A percentile compares a stretch with the other conserved stretches of the same genome.
phyloP scores from a whole-genome alignment of 1,140 invertebrate species.

The Nephila pilipes region DNA sequence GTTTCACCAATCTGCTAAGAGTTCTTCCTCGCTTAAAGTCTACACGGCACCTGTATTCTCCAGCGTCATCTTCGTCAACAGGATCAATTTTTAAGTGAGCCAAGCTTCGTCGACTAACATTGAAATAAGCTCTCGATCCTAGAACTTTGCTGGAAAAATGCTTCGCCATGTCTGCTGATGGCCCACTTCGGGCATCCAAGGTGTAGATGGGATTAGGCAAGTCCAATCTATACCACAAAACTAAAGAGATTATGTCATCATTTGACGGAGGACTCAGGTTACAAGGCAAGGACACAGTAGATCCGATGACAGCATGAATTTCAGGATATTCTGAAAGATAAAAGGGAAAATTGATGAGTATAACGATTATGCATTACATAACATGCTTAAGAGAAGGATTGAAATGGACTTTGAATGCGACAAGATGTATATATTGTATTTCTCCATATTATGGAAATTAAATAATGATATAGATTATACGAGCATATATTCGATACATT shows the following conservation, averaged over 20 bases:
- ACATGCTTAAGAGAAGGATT: neutral
- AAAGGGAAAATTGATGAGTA: neutral
- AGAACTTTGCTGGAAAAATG: conserved; percentile 77
- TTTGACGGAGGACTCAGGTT: conserved; percentile 88
- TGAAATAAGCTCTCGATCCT: conserved; percentile 76
- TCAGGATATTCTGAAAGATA: conserved; percentile 72
- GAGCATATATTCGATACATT: too few species aligned
- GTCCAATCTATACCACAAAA: conserved; percentile 93
- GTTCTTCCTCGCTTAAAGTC: conserved; percentile 95
- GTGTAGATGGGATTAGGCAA: conserved; percentile 90
- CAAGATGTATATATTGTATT: too few species aligned
- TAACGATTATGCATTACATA: neutral
- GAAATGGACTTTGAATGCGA: too few species aligned
- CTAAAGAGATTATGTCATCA: conserved; percentile 93
- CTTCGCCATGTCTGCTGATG: conserved; percentile 71
- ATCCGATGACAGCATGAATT: conserved; percentile 61
- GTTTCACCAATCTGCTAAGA: conserved; percentile 92
- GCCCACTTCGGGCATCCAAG: conserved; percentile 77
- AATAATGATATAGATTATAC: too few species aligned
- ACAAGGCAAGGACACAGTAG: conserved; percentile 85
- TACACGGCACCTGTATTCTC: conserved; percentile 91
- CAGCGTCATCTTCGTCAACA: conserved; percentile 90
- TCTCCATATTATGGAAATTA: too few species aligned
- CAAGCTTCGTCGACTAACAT: conserved; percentile 79
- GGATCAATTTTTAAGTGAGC: conserved; percentile 90